Base-by-base conservation (phyloP, 2,113 vertebrate genomes). In the Heteronetta atricapilla region DNA sequence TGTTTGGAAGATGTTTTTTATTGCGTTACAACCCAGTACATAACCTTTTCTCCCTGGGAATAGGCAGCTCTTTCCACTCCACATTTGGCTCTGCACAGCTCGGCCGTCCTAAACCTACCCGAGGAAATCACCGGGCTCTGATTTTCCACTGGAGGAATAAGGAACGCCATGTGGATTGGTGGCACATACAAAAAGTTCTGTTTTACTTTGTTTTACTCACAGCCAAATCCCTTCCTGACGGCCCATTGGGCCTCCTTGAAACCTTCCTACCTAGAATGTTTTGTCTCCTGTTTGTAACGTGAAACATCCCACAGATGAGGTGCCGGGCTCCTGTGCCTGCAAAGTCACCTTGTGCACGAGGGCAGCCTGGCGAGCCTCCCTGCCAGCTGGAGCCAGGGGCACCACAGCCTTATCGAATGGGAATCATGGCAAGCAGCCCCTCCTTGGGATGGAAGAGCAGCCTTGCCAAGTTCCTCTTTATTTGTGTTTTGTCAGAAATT, bases 21-120 rank as follows among this genome's bases (percentile, higher is more conserved):
- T 67, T 62, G n/a, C 28, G 3, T 50, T 38, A n/a, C 19, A 26
- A 9, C 8, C 23, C 0, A 1, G 2, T 21, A 10, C 29, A 29
- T 12, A 10, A 2, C 2, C 26, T n/a, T 38, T 48, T 26, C 28
- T 1, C 3, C 44, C 11, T 7, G 28, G 53, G 55, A 68, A 68
- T 10, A 11, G 13, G 11, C 36, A 40, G 38, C 33, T 40, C 40
- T 19, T 22, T 38, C 40, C 38, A 23, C 28, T 18, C 77, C 28
- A 13, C 22, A 1, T 29, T 67, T 73, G 38, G 13, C 29, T 26
- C 16, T 18, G 20, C 36, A 5, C 10, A 58, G 14, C n/a, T 62
- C 70, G 25, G 38, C 25, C 55, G 72, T 58, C 42, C 21, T 42
- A n/a, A 40, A 22, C 10, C 53, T 50, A 5, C 58, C 38, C 48